Evolutionary conservation across 2,888 invertebrate species (phyloP).

Genomic region (Acrocyrtus sp.): DNA sequence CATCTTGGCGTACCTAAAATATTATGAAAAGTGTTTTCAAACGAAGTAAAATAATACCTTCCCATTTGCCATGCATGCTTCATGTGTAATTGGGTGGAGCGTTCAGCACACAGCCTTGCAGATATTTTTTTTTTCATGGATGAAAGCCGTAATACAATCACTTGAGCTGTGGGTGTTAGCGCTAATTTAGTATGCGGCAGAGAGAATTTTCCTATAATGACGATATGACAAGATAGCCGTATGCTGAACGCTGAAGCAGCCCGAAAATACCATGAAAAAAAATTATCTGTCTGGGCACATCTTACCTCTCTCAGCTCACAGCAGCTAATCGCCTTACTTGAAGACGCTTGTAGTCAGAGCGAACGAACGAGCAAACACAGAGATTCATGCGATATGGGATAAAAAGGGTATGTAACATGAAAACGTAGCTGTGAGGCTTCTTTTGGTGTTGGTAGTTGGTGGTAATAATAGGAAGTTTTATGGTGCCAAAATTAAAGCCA

Average conservation of each 20-base stretch:
- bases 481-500: slow-evolving; percentile 35
- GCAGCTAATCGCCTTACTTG: too few species aligned
- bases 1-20: too few species aligned
- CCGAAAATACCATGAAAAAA: slow-evolving; percentile 28
- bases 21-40: background rate
- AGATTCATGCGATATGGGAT: slow-evolving; percentile 21
- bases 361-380: too few species aligned
- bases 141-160: slow-evolving; percentile 39
- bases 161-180: slow-evolving; percentile 40
- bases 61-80: slow-evolving; percentile 11
- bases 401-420: slow-evolving; percentile 2
- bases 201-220: slow-evolving; percentile 34
- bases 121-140: slow-evolving; percentile 43
- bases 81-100: slow-evolving; percentile 45
- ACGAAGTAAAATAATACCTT: slow-evolving; percentile 20
- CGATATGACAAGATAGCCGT: too few species aligned
- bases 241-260: slow-evolving; percentile 25
- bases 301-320: slow-evolving; percentile 3
- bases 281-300: background rate
- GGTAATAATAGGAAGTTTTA: slow-evolving; percentile 27
- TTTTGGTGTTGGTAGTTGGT: slow-evolving; percentile 16
- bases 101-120: slow-evolving; percentile 45
- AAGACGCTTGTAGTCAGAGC: too few species aligned
- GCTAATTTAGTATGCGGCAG: background rate
- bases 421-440: background rate